Percentiles rank a stretch among this genome's conserved stretches.
phyloP scores from a whole-genome alignment of 2,113 vertebrate species.

The Heliornis fulica region DNA sequence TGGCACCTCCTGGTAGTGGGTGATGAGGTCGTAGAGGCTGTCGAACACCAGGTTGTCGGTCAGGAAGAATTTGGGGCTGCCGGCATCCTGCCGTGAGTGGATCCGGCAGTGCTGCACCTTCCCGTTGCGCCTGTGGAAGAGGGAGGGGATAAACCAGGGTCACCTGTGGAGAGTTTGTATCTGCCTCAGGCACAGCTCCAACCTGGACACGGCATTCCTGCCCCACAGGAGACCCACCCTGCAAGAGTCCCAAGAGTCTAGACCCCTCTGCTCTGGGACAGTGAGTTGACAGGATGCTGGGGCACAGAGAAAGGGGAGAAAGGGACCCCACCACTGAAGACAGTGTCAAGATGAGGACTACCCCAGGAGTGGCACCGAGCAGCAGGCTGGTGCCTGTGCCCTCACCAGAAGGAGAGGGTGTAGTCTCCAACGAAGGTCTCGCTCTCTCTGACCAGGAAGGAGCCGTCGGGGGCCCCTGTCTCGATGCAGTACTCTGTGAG shows the following conservation, averaged over 20 bases:
- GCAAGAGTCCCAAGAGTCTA: background rate
- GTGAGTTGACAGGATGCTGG: background rate
- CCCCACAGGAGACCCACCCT: background rate
- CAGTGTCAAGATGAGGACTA: background rate
- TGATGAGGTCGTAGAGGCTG: constrained; percentile 96
- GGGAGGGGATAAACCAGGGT: background rate
- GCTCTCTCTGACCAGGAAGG: constrained; percentile 96
- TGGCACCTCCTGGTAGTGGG: constrained; percentile 96
- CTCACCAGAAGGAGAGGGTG: constrained; percentile 97
- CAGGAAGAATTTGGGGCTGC: constrained; percentile 97
- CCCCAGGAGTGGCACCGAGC: rapidly evolving
- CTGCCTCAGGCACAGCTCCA: background rate
- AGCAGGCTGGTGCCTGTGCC: rapidly evolving
- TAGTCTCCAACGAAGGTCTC: constrained; percentile 98
- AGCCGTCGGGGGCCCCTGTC: constrained; percentile 92
- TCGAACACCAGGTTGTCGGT: constrained; percentile 98
- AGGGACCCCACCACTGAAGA: background rate
- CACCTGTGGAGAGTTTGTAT: rapidly evolving
- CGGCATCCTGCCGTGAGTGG: constrained; percentile 94
- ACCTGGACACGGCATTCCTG: background rate
- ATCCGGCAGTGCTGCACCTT: constrained; percentile 98
- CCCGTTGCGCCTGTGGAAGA: constrained; percentile 84
- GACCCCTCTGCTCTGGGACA: background rate
- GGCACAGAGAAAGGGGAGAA: background rate
- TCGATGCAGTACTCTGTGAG: constrained; percentile 93